Conservation (phyloP, 2,797 vertebrate genomes). For the Phalanger gymnotis region DNA sequence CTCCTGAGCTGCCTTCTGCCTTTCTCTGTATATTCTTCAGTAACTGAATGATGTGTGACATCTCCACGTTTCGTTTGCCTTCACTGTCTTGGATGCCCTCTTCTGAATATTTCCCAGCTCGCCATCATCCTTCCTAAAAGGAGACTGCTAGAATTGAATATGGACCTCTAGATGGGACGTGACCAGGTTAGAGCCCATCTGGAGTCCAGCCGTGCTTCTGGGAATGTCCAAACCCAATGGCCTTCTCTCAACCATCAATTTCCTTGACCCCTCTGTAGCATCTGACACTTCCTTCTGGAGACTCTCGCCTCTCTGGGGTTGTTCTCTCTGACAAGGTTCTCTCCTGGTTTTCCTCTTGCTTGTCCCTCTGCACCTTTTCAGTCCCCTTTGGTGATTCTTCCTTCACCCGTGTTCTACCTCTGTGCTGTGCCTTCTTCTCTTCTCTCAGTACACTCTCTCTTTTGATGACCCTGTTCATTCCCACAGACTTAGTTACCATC, state of each 20-base stretch:
- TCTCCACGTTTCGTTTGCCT: not conserved
- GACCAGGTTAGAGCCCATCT: not conserved
- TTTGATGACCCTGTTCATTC: not conserved
- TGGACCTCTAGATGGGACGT: not conserved
- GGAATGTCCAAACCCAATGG: not conserved
- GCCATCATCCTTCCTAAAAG: not conserved
- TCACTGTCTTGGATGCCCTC: not conserved
- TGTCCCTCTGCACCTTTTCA: not conserved
- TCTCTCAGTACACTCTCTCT: not conserved
- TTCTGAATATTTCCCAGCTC: not conserved
- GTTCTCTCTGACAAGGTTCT: not conserved
- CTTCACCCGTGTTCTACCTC: not conserved
- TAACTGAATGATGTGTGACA: not conserved
- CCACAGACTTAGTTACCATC: not conserved
- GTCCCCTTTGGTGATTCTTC: not conserved
- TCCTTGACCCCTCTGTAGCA: not conserved
- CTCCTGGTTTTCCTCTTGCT: not conserved
- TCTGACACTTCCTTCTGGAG: not conserved
- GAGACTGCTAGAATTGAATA: not conserved
- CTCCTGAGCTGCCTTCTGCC: not conserved
- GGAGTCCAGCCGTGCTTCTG: not conserved
- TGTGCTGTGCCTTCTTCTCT: not conserved
- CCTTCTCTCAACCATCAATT: not conserved
- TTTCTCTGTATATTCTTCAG: not conserved
- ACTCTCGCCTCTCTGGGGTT: not conserved